A percentile compares a stretch with the other conserved stretches of the same genome.
Conservation (phyloP, 2,888 invertebrate genomes). For the Thecophora atra region DNA sequence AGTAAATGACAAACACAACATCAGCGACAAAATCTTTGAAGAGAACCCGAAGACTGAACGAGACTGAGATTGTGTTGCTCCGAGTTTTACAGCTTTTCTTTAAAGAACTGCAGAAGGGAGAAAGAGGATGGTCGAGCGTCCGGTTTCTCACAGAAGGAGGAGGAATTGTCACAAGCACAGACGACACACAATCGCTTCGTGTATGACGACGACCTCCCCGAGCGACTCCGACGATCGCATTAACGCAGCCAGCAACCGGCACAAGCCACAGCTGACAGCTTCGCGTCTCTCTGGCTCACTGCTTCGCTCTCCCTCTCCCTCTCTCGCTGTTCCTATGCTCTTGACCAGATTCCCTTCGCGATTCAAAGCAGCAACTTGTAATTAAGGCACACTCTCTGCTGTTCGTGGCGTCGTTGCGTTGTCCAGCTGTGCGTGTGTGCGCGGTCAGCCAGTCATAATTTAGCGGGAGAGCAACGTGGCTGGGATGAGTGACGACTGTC, state of each 20-base stretch:
- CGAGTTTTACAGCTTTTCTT: neutral
- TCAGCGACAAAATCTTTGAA: neutral
- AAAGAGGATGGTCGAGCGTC: neutral
- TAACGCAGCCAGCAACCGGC: neutral
- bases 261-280: neutral
- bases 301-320: neutral
- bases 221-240: neutral
- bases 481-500: conserved; percentile 3
- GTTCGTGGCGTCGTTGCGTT: neutral
- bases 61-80: neutral
- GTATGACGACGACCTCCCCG: neutral
- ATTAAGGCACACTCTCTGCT: conserved; percentile 11
- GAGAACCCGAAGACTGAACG: neutral
- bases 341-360: neutral
- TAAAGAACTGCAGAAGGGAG: neutral
- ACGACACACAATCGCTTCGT: neutral
- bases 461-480: neutral
- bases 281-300: neutral
- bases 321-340: neutral
- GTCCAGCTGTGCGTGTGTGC: neutral
- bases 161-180: neutral
- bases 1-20: conserved; percentile 1
- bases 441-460: neutral
- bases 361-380: conserved; percentile 13
- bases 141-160: neutral